phyloP scores from a whole-genome alignment of 2,888 invertebrate genomes.

The Dasypolia templi region DNA sequence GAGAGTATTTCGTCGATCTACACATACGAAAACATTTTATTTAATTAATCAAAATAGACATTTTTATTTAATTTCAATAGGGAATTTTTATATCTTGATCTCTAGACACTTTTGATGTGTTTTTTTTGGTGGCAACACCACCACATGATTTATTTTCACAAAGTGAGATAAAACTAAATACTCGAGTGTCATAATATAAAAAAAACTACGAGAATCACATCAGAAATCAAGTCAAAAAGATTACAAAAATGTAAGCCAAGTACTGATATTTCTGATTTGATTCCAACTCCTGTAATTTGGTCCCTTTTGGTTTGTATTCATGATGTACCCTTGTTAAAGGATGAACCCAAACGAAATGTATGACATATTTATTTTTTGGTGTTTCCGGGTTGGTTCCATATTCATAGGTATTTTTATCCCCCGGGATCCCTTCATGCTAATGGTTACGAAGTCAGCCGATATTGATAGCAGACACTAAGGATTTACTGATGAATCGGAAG shows the following conservation, averaged over 20 bases:
- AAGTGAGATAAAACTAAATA: not conserved
- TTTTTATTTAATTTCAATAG: too few species aligned
- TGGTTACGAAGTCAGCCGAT: not conserved
- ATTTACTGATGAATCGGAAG: constrained; percentile 9
- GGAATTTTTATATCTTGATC: too few species aligned
- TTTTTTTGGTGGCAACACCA: not conserved
- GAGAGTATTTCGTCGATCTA: too few species aligned
- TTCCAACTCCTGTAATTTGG: too few species aligned
- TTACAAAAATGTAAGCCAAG: not conserved
- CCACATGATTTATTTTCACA: not conserved
- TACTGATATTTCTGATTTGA: too few species aligned
- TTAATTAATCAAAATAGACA: too few species aligned
- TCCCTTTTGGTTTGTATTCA: not conserved
- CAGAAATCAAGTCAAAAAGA: too few species aligned
- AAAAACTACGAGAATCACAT: too few species aligned
- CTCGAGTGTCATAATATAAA: not conserved
- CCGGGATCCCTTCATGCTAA: not conserved
- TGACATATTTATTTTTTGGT: not conserved
- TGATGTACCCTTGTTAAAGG: not conserved
- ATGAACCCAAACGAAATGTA: not conserved
- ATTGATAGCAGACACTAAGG: constrained; percentile 5
- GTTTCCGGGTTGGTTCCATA: not conserved
- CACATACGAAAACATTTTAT: too few species aligned
- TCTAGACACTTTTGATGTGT: too few species aligned
- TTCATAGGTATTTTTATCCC: not conserved